A percentile compares a stretch with the other conserved stretches of the same genome.
phyloP scores from a whole-genome alignment of 1,140 invertebrate species.

The Amphibalanus amphitrite region DNA sequence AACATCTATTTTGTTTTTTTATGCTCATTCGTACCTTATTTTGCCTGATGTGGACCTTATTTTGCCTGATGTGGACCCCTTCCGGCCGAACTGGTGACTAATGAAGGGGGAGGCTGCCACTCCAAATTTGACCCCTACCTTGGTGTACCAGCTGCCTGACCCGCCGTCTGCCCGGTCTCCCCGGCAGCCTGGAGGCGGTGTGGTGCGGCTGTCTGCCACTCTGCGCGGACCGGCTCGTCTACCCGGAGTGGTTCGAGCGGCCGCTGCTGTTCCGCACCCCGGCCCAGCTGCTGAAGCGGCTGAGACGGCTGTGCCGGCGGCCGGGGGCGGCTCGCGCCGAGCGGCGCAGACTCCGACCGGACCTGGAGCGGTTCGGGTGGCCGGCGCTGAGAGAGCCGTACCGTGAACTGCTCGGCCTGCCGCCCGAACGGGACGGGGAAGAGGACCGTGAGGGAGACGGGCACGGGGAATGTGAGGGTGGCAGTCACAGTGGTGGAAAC shows the following conservation, averaged over 20 bases:
- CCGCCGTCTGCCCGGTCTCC: too few species aligned
- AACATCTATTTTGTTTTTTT: too few species aligned
- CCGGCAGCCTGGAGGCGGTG: conserved; percentile 33
- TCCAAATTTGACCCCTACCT: too few species aligned
- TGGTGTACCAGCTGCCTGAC: too few species aligned
- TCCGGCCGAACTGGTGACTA: too few species aligned
- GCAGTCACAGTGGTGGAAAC: too few species aligned
- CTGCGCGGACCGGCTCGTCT: conserved; percentile 46
- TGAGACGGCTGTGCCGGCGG: neutral
- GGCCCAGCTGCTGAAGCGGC: neutral
- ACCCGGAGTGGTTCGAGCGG: conserved; percentile 46
- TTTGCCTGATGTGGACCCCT: too few species aligned
- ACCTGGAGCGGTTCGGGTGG: neutral
- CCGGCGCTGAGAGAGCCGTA: neutral
- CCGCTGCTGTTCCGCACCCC: neutral
- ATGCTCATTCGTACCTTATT: too few species aligned
- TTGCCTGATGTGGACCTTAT: too few species aligned
- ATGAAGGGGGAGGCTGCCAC: too few species aligned
- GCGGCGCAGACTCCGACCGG: neutral
- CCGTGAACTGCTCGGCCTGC: neutral
- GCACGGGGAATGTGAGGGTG: too few species aligned
- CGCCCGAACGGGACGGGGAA: too few species aligned
- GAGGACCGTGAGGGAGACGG: neutral
- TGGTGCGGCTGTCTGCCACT: conserved; percentile 20
- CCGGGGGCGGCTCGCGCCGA: neutral